Base-by-base conservation (phyloP, 2,113 vertebrate genomes). In the Cynoglossus semilaevis region DNA sequence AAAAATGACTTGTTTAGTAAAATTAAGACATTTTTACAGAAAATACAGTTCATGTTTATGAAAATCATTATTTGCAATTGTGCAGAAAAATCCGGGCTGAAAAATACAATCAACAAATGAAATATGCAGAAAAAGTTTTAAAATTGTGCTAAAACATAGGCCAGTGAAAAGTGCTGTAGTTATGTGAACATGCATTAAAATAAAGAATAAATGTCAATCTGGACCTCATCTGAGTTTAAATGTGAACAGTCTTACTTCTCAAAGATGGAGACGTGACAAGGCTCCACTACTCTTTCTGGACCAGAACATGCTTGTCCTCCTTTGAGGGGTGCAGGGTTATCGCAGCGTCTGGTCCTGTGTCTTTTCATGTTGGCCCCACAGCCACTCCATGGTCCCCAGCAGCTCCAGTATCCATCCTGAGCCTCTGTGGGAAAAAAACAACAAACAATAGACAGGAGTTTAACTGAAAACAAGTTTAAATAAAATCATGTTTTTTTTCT, bases 401-500 rank as follows among this genome's bases (percentile, higher is more conserved):
- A 98, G 47, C 90, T 77, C 95, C 96, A 99, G 47, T 56, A 87
- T 0, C 96, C 96, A 45, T 97, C 94, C 5, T 95, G 85, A 1
- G 54, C 81, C 60, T 87, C 96, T 99, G 79, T 63, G 52, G 45
- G 54, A n/a, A 54, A 9, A 73, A 38, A 63, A n/a, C n/a, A n/a
- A n/a, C n/a, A n/a, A n/a, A n/a, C n/a, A n/a, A n/a, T n/a, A 1
- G 15, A 57, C 60, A 44, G 14, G 6, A 42, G 5, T 47, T n/a
- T 47, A 0, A 35, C 34, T 51, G 36, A 56, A 11, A 38, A 38
- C 12, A 9, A 38, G 8, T 37, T 37, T 37, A 37, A n/a, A n/a
- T n/a, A n/a, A n/a, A n/a, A n/a, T n/a, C n/a, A n/a, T n/a, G n/a
- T n/a, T n/a, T n/a, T n/a, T n/a, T n/a, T n/a, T n/a, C n/a, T n/a